A percentile compares a stretch with the other conserved stretches of the same genome.
Evolutionary conservation across 2,113 vertebrate genomes (phyloP).

Genomic region (Condylura cristata): DNA sequence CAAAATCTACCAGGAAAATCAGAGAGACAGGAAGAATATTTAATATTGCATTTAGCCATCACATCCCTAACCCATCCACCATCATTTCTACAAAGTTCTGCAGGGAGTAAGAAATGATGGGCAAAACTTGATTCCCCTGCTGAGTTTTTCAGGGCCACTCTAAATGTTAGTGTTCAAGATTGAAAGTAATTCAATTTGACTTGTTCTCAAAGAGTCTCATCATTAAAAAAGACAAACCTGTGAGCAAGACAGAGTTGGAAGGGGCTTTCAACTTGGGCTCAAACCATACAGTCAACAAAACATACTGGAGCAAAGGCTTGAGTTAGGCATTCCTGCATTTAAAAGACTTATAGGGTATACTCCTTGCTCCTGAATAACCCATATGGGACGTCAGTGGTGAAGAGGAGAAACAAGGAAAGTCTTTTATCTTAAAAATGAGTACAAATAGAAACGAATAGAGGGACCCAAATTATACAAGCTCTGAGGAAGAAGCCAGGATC

Average conservation of each 20-base stretch:
- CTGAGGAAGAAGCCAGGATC: background rate
- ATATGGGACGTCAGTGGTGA: background rate
- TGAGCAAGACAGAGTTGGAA: background rate
- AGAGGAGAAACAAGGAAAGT: background rate
- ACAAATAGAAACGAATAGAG: background rate
- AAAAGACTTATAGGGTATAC: background rate
- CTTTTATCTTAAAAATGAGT: background rate
- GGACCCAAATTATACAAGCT: background rate
- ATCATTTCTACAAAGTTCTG: constrained; percentile 57
- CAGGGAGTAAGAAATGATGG: constrained; percentile 33
- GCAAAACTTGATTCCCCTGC: constrained; percentile 60
- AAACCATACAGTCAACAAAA: constrained; percentile 41
- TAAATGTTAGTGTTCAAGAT: constrained; percentile 53
- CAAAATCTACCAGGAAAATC: constrained; percentile 51
- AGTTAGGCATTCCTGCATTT: background rate
- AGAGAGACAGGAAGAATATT: constrained; percentile 58
- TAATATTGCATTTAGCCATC: constrained; percentile 61
- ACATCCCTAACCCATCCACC: background rate
- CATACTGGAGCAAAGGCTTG: background rate
- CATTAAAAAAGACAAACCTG: background rate
- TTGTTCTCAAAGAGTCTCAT: constrained; percentile 43
- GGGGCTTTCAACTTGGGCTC: background rate
- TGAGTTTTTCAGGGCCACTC: constrained; percentile 67
- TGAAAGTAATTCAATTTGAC: constrained; percentile 49
- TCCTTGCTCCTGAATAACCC: background rate